Base-by-base conservation (phyloP, 2,888 invertebrate species). In the Agrotis ipsilon region DNA sequence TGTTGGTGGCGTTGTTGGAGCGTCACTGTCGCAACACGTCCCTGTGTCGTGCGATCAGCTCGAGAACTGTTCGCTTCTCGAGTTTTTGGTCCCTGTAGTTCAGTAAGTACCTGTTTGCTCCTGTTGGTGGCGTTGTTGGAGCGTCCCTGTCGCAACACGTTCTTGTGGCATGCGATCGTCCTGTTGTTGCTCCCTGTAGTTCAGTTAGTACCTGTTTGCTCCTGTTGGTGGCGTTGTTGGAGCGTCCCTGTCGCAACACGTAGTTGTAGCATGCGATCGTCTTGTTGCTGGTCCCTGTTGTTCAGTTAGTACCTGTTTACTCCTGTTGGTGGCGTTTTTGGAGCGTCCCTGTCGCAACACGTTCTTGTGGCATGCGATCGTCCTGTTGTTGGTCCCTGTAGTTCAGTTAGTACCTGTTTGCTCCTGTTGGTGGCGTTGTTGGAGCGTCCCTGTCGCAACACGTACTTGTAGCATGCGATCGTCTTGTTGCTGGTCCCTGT, bases 1-100 rank as follows among this genome's bases (percentile, higher is more conserved):
- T 91, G 87, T 96, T 96, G 80, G 96, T 96, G 69, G 96, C 96
- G 93, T 96, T 96, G 90, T 96, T 96, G 88, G 96, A 95, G 84
- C 96, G 93, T 21, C 96, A 96, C 92, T 96, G 96, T n/a, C 95
- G 91, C 86, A 96, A 90, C 87, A 96, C 96, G 92, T 96, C 96
- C 46, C 96, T 90, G 88, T 96, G 96, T 7, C 27, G 2, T 2
- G 27, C 27, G 2, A 27, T 27, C 27, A 6, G 0, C 6, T n/a
- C n/a, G n/a, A n/a, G n/a, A n/a, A n/a, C 27, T n/a, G 27, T 27
- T 27, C 95, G 75, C 96, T 96, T 83, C 96, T 93, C 91, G 96
- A 96, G 24, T 86, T 96, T 3, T 27, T 27, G 4, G 27, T 3
- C 27, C 27, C 27, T 27, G 27, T 27, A 27, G 27, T 3, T 27